phyloP scores from a whole-genome alignment of 2,888 invertebrate genomes.

The Choreutis nemorana region DNA sequence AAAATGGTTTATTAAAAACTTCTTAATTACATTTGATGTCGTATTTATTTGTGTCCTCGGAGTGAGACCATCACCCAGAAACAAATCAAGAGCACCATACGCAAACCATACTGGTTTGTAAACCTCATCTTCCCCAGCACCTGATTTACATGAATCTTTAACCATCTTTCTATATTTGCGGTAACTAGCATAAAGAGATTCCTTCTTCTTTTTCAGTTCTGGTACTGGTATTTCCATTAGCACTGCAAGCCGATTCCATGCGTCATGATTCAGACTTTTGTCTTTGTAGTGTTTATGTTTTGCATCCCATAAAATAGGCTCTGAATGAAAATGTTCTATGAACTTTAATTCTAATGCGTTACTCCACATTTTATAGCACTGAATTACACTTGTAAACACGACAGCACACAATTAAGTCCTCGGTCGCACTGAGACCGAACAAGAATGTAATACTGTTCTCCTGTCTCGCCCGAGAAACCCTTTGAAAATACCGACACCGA shows the following conservation, averaged over 20 bases:
- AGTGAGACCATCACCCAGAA: constrained; percentile 8
- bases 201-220: constrained; percentile 9
- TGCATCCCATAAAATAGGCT: constrained; percentile 9
- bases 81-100: constrained; percentile 11
- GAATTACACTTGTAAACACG: constrained; percentile 1
- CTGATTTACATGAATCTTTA: constrained; percentile 11
- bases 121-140: constrained; percentile 11
- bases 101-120: constrained; percentile 15
- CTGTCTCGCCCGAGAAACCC: constrained; percentile 10
- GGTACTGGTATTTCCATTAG: constrained; percentile 8
- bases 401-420: not conserved
- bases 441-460: constrained; percentile 6
- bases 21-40: constrained; percentile 7
- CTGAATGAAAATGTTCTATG: constrained; percentile 7
- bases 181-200: constrained; percentile 10
- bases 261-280: constrained; percentile 8
- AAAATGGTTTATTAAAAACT: constrained; percentile 4
- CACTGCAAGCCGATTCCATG: constrained; percentile 6
- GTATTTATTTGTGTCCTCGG: constrained; percentile 8
- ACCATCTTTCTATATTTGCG: constrained; percentile 3
- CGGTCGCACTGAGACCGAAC: constrained; percentile 8
- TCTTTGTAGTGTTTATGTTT: constrained; percentile 9
- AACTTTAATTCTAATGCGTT: constrained; percentile 9
- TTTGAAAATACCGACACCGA: constrained; percentile 10
- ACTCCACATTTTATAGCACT: constrained; percentile 5